Evolutionary conservation across 2,888 invertebrate genomes (phyloP).

Genomic region (Clunio marinus): DNA sequence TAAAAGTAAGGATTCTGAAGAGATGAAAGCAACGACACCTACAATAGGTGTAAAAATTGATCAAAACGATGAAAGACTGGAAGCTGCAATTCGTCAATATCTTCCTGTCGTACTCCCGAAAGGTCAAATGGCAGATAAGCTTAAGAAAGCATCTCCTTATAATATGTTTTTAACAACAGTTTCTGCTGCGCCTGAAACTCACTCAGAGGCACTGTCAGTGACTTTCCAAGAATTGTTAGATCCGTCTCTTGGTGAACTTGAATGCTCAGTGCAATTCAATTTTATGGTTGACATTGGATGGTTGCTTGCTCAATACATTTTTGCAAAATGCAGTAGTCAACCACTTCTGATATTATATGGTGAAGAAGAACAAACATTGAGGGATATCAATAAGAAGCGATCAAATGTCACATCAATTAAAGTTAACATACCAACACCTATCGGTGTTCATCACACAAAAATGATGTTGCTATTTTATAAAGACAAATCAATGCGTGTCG

Average conservation of each 20-base stretch:
- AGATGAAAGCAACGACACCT: constrained; percentile 28
- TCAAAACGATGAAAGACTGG: constrained; percentile 42
- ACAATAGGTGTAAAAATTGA: constrained; percentile 41
- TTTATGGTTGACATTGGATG: constrained; percentile 90
- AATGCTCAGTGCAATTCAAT: constrained; percentile 78
- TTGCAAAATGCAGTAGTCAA: constrained; percentile 68
- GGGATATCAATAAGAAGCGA: constrained; percentile 55
- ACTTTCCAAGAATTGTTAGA: constrained; percentile 73
- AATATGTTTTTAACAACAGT: constrained; percentile 72
- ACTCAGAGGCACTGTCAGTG: constrained; percentile 61
- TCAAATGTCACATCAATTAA: constrained; percentile 64
- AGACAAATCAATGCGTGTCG: constrained; percentile 75
- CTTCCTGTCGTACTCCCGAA: constrained; percentile 57
- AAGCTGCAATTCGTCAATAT: constrained; percentile 47
- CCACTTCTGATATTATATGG: constrained; percentile 75
- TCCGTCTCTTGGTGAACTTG: constrained; percentile 68
- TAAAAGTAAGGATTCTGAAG: constrained; percentile 34
- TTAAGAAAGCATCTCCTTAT: constrained; percentile 65
- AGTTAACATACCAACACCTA: constrained; percentile 71
- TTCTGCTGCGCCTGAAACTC: constrained; percentile 60
- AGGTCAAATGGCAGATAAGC: constrained; percentile 62
- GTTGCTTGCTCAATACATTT: constrained; percentile 79
- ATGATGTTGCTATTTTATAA: constrained; percentile 82
- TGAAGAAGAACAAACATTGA: constrained; percentile 62
- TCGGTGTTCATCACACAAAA: constrained; percentile 87